A percentile compares a stretch with the other conserved stretches of the same genome.
These are phyloP conservation scores for Sacculina carcini DNA, from an alignment of 2,888 invertebrate genomes.

Conservation along the genomic window DNA sequence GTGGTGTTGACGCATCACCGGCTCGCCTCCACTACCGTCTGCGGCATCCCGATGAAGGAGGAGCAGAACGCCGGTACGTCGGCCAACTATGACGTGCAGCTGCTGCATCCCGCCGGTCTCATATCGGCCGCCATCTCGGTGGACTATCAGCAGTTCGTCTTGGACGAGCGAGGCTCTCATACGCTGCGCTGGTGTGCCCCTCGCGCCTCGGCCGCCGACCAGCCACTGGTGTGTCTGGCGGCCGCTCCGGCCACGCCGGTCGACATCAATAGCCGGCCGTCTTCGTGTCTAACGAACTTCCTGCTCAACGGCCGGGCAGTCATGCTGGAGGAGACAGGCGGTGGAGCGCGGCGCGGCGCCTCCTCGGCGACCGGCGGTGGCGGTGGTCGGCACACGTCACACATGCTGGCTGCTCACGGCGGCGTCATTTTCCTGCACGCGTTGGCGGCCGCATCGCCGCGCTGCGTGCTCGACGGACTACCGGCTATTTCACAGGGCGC, in stretches of 20 bases:
- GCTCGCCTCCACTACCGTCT: constrained; percentile 82
- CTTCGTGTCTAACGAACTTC: constrained; percentile 89
- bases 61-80: constrained; percentile 94
- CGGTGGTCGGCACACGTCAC: constrained; percentile 66
- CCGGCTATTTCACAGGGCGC: constrained; percentile 83
- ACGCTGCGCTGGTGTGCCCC: constrained; percentile 95
- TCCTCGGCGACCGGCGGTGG: constrained; percentile 26
- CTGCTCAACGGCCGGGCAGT: constrained; percentile 79
- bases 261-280: constrained; percentile 85
- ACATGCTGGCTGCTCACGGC: constrained; percentile 74
- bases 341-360: constrained; percentile 28
- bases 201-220: constrained; percentile 45
- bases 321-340: constrained; percentile 39
- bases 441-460: constrained; percentile 45
- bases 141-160: constrained; percentile 33
- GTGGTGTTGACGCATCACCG: constrained; percentile 42
- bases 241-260: constrained; percentile 80
- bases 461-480: constrained; percentile 73
- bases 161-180: constrained; percentile 53
- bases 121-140: constrained; percentile 22
- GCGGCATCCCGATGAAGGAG: constrained; percentile 98
- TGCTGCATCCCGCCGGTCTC: constrained; percentile 58
- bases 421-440: constrained; percentile 90
- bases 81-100: constrained; percentile 94
- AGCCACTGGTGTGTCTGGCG: constrained; percentile 45